Evolutionary conservation across 2,888 invertebrate genomes (phyloP), one percentile per base, ranked within the genome.

Genomic region (Drosophila infuscata): DNA sequence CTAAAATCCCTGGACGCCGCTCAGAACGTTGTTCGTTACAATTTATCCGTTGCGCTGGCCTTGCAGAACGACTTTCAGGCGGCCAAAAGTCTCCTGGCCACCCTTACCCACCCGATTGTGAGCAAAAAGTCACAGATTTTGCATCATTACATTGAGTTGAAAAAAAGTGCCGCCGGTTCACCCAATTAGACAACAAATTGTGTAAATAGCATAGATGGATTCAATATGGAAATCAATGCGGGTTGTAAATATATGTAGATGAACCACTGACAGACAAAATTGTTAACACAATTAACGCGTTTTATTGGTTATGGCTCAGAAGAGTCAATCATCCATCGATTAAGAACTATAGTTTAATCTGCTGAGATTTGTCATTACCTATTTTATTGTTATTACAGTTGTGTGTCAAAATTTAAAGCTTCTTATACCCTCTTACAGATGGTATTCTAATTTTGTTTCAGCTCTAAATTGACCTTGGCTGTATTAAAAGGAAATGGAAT

Each of bases 1-100:
- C 91, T 93, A 0, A 93, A 93, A 75, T 95, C 95, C 46, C 86
- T 95, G 48, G 93, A 94, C 36, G 95, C 95, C 20, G 96, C 96
- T 0, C 95, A 95, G 83, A 95, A 95, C n/a, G 94, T 96, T 33
- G 94, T 96, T 87, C 95, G 96, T 76, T 97, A 97, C 89, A 97
- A 97, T 93, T 94, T 97, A 76, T 96, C 97, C 7, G 96, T 96
- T 3, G 95, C 96, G 11, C 95, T 96, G 91, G 95, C 96, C 17
- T 94, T 97, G 52, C 94, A 96, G 70, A 96, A 96, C 5, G 97
- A 97, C 89, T 94, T 95, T 52, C 96, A 96, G 74, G 96, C 96
- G 91, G 94, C 94, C 0, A 88, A 90, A 60, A 82, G 79, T 29
- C 78, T 92, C 20, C 59, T 93, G 11, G 67, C 79, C 30, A 88